phyloP scores from a whole-genome alignment of 2,797 vertebrate genomes.

The Agapornis canus region DNA sequence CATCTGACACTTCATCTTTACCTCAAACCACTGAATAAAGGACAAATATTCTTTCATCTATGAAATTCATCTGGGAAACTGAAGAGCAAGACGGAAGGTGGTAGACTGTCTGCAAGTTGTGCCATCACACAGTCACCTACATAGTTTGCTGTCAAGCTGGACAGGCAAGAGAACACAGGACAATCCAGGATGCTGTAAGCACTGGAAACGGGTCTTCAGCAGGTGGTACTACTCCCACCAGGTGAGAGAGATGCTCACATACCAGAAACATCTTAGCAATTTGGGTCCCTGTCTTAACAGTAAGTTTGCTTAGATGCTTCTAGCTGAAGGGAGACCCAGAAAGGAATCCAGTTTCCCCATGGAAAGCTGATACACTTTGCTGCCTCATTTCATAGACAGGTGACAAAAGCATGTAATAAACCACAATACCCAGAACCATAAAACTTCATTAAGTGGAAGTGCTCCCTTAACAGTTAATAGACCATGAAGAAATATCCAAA shows the following conservation, averaged over 20 bases:
- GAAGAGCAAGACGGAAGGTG: not conserved
- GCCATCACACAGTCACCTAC: not conserved
- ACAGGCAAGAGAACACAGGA: not conserved
- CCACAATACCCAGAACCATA: not conserved
- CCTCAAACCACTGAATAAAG: not conserved
- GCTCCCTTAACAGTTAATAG: not conserved
- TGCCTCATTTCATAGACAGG: not conserved
- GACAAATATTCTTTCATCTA: not conserved
- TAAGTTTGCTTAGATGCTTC: not conserved
- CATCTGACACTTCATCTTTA: not conserved
- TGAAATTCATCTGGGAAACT: not conserved
- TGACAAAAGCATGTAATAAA: not conserved
- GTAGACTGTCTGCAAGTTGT: not conserved
- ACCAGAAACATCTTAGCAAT: not conserved
- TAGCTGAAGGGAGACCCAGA: not conserved
- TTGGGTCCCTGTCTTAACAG: not conserved
- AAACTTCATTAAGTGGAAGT: not conserved
- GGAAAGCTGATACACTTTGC: not conserved
- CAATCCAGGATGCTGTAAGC: not conserved
- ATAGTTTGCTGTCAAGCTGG: not conserved
- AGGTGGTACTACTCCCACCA: not conserved
- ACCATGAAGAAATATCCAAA: not conserved
- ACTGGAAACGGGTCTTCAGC: not conserved
- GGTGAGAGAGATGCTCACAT: not conserved
- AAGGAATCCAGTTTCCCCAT: not conserved